Evolutionary conservation across 2,888 invertebrate genomes (phyloP), one percentile per base, ranked within the genome.

Genomic region (Rapana venosa): DNA sequence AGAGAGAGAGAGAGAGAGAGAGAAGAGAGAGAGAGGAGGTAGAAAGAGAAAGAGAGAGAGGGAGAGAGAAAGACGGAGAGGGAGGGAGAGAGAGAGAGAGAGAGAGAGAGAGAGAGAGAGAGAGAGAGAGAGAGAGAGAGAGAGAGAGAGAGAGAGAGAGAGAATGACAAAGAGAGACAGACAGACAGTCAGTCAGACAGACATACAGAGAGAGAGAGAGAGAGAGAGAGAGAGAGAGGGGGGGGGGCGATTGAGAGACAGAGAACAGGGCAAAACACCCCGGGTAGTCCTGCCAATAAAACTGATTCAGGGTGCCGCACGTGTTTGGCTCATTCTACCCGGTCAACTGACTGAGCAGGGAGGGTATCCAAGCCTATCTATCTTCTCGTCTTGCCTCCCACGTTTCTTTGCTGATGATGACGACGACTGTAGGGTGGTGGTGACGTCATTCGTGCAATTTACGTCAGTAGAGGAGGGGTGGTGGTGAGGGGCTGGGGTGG

Each of bases 291-390:
- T 11, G 74, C n/a, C 74, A 22, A 74, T 74, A 74, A 74, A 74
- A 74, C 30, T 74, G 74, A 74, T 74, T n/a, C 74, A 74, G n/a
- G 74, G n/a, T n/a, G 74, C 74, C n/a, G 74, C 74, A 74, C 30
- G 74, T 74, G 74, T 74, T n/a, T n/a, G n/a, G 6, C 5, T 5
- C n/a, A 74, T 26, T 74, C 11, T n/a, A 74, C 74, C 74, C 74
- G 74, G 74, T 8, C n/a, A 30, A n/a, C 22, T 22, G 70, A 8
- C 22, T 22, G 74, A n/a, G 22, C n/a, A 11, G 26, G 74, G n/a
- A n/a, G n/a, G n/a, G n/a, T n/a, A n/a, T n/a, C n/a, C n/a, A n/a
- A n/a, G n/a, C n/a, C n/a, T n/a, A n/a, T n/a, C 74, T 74, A 74
- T 74, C 74, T n/a, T n/a, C n/a, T n/a, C 74, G 26, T 74, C 4